Conservation (phyloP, 2,888 invertebrate genomes). For the Cataglyphis albicans region DNA sequence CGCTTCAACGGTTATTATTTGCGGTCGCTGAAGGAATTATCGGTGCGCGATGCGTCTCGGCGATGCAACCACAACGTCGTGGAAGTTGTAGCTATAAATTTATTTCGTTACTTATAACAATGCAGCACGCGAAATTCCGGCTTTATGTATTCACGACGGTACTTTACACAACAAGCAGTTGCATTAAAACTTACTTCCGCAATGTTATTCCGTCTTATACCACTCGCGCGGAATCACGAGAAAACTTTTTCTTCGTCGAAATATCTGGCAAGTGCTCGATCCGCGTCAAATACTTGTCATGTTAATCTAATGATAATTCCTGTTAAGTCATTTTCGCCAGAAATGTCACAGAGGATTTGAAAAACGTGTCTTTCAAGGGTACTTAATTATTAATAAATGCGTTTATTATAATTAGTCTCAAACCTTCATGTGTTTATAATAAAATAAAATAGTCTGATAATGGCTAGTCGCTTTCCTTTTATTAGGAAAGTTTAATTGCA, state of each 20-base stretch:
- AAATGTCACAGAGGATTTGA: slow-evolving; percentile 53
- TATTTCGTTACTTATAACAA: slow-evolving; percentile 34
- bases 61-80: slow-evolving; percentile 25
- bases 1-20: slow-evolving; percentile 73
- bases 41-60: slow-evolving; percentile 70
- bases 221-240: slow-evolving; percentile 44
- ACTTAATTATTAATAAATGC: slow-evolving; percentile 36
- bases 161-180: slow-evolving; percentile 18
- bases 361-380: slow-evolving; percentile 33
- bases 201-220: slow-evolving; percentile 30
- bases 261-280: slow-evolving; percentile 33
- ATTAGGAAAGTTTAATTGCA: slow-evolving; percentile 35
- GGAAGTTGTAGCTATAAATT: slow-evolving; percentile 2
- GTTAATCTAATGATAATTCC: slow-evolving; percentile 63
- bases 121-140: slow-evolving; percentile 3
- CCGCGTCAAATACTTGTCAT: slow-evolving; percentile 67
- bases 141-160: slow-evolving; percentile 31
- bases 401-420: slow-evolving; percentile 15
- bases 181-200: slow-evolving; percentile 38
- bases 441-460: background rate
- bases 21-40: slow-evolving; percentile 74
- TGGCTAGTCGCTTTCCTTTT: background rate
- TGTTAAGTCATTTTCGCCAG: slow-evolving; percentile 53
- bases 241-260: slow-evolving; percentile 52
- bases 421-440: slow-evolving; percentile 6